Evolutionary conservation across 2,113 vertebrate genomes (phyloP).

Genomic region (Fulmarus glacialis): DNA sequence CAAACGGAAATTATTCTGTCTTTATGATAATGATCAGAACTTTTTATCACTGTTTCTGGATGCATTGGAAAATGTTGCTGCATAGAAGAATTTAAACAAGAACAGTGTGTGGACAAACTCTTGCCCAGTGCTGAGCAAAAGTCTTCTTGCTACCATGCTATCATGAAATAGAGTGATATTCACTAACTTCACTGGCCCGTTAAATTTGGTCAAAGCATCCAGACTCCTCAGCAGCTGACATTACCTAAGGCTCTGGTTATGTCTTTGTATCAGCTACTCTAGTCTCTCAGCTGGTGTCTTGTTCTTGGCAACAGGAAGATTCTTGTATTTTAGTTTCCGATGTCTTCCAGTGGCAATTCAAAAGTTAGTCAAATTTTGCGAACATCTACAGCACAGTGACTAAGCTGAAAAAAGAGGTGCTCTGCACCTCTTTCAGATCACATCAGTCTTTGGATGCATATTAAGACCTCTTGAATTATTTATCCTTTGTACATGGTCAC

Average conservation of each 20-base stretch:
- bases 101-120: background rate
- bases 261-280: background rate
- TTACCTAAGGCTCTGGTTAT: background rate
- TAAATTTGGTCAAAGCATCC: background rate
- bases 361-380: background rate
- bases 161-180: background rate
- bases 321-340: background rate
- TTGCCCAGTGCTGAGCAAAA: background rate
- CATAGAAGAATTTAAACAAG: background rate
- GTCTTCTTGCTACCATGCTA: background rate
- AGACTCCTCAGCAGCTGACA: background rate
- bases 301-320: background rate
- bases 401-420: background rate
- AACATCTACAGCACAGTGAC: background rate
- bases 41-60: background rate
- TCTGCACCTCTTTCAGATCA: background rate
- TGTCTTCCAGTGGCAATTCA: background rate
- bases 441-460: background rate
- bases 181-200: background rate
- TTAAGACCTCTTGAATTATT: background rate
- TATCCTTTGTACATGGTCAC: background rate
- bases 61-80: rapidly evolving
- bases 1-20: background rate
- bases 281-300: background rate
- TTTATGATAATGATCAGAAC: background rate